Evolutionary conservation across 2,113 vertebrate species (phyloP).

Genomic region (Strix uralensis): DNA sequence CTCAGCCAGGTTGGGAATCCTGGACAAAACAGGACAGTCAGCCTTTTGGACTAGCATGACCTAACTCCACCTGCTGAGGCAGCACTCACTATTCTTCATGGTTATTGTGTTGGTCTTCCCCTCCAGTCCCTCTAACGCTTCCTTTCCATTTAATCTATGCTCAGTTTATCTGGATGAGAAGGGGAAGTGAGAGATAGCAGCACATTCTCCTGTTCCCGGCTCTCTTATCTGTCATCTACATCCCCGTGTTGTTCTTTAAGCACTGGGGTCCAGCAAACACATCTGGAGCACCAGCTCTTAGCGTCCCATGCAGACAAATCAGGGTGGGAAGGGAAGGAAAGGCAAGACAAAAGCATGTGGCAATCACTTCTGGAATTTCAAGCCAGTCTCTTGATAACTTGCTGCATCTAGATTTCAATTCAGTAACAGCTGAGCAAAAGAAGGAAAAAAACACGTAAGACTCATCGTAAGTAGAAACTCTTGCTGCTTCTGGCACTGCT

Average conservation of each 20-base stretch:
- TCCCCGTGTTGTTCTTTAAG: background rate
- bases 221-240: conserved; percentile 3
- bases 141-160: background rate
- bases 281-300: background rate
- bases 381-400: background rate
- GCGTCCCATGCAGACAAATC: background rate
- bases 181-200: background rate
- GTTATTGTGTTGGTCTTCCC: background rate
- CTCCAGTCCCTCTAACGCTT: background rate
- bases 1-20: background rate
- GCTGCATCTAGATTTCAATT: background rate
- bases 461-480: background rate
- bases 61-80: background rate
- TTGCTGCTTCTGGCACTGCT: background rate
- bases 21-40: background rate
- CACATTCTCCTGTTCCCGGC: background rate
- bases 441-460: background rate
- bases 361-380: background rate
- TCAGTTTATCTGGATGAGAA: background rate
- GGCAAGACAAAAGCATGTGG: background rate
- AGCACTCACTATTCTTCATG: background rate
- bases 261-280: background rate
- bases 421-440: background rate
- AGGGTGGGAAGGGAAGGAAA: background rate
- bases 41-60: background rate